A percentile compares a stretch with the other conserved stretches of the same genome.
Conservation (phyloP, 2,113 vertebrate genomes). For the Barbus barbus region DNA sequence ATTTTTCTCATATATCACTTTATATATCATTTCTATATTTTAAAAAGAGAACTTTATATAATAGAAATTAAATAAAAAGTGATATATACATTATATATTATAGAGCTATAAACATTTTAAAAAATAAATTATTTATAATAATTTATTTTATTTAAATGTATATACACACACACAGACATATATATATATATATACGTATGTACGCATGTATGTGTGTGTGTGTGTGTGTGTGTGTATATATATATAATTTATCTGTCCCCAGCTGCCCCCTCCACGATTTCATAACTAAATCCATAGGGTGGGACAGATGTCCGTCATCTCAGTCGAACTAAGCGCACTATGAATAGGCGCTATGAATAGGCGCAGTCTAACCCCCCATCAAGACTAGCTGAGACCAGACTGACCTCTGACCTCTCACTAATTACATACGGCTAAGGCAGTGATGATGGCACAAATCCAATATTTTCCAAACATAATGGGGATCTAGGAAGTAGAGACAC, state of each 20-base stretch:
- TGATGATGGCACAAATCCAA: constrained; percentile 62
- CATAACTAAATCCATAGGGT: not conserved
- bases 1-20: too few relatives aligned
- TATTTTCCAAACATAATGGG: constrained; percentile 40
- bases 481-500: not conserved
- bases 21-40: too few relatives aligned
- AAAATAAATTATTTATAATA: too few relatives aligned
- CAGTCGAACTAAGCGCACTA: constrained; percentile 22
- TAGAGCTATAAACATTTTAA: too few relatives aligned
- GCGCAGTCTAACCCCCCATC: constrained; percentile 74
- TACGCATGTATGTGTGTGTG: too few relatives aligned
- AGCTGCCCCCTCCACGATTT: not conserved
- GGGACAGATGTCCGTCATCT: constrained; percentile 45
- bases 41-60: too few relatives aligned
- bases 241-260: not conserved
- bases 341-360: constrained; percentile 21
- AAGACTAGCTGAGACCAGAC: constrained; percentile 55
- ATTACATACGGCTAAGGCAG: constrained; percentile 62
- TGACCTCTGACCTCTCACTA: constrained; percentile 71
- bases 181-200: not conserved
- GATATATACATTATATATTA: too few relatives aligned
- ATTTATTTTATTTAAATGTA: too few relatives aligned
- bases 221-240: too few relatives aligned
- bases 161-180: too few relatives aligned
- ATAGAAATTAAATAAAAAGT: too few relatives aligned